Base-by-base conservation (phyloP, 2,797 vertebrate genomes). In the Acanthopagrus latus region DNA sequence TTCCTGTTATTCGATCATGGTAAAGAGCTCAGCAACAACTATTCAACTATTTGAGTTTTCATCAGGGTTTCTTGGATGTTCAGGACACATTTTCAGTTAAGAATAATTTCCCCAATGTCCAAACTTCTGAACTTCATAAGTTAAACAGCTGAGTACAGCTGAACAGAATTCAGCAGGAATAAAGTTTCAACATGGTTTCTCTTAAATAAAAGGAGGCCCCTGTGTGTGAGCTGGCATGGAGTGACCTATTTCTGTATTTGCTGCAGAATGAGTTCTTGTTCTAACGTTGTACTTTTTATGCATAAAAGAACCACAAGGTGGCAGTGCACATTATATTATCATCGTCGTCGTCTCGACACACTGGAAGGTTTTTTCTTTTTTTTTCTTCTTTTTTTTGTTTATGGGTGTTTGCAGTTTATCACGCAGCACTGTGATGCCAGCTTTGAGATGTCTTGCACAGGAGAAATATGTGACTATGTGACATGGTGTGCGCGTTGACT, bases 231-330 rank as follows among this genome's bases (percentile, higher is more conserved):
- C 7, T 33, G 33, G 33, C 33, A 33, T 33, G 33, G 7, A 33
- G 7, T 33, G 33, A 33, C 33, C 33, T 33, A 33, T 8, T 33
- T 33, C 33, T 33, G 12, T 43, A 18, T 21, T 52, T 38, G 12
- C 38, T 55, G 66, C 20, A 51, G 9, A 41, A 2, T 54, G 2
- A 11, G 2, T 27, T 27, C 21, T 47, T 16, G 11, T 20, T 43
- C 23, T 5, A 33, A 33, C 29, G 4, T 14, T 55, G 8, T 2
- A 29, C n/a, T 27, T 27, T 27, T 5, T 52, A 23, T 64, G n/a
- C 43, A 44, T 5, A 5, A 7, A 1, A 43, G 5, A 58, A 20
- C 91, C 93, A 92, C 86, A 70, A 74, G 94, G 68, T 84, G 92
- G 89, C 94, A 81, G 80, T 55, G 70, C 78, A 68, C 69, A 8